Base-by-base conservation (phyloP, 2,797 vertebrate species). In the Gymnothorax javanicus region DNA sequence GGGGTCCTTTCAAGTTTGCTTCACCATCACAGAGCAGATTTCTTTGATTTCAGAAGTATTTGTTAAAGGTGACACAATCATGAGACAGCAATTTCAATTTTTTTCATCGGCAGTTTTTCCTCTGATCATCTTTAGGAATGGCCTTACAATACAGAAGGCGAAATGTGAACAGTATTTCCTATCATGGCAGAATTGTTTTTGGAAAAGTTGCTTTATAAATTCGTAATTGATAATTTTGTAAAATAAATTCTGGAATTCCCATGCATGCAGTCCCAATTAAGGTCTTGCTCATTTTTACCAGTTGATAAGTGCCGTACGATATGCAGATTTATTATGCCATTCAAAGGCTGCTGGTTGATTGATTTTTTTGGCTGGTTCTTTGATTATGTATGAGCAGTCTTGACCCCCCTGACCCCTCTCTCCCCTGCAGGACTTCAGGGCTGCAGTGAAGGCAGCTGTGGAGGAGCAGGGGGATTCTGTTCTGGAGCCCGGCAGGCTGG, bases 361-460 rank as follows among this genome's bases (percentile, higher is more conserved):
- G 20, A 81, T 23, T 23, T 23, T 33, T 23, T 52, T 62, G 84
- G 25, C 52, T 3, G 43, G 50, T 17, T 86, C 54, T 77, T 25
- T 75, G 15, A 43, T 20, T 52, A 9, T 33, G 60, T 50, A 27
- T 84, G 13, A 54, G 27, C 27, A 91, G 91, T 93, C 92, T 91
- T 93, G 93, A 94, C 91, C 92, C 75, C 90, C 67, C 33, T 85
- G 50, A 69, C 54, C 3, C 25, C 54, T 3, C 25, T 69, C 33
- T 86, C 15, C 67, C 50, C 13, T 88, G 64, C 91, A 99, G 98
- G 95, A 97, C 92, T 99, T 99, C 88, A 95, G 97, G 87, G 95
- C 94, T 88, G 95, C 95, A 0, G 92, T 97, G 88, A 89, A 92
- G 20, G 95, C 93, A 89, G 94, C 92, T 0, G 92, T 95, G 89